Conservation (phyloP, 1,140 invertebrate species). For the Diuraphis noxia region DNA sequence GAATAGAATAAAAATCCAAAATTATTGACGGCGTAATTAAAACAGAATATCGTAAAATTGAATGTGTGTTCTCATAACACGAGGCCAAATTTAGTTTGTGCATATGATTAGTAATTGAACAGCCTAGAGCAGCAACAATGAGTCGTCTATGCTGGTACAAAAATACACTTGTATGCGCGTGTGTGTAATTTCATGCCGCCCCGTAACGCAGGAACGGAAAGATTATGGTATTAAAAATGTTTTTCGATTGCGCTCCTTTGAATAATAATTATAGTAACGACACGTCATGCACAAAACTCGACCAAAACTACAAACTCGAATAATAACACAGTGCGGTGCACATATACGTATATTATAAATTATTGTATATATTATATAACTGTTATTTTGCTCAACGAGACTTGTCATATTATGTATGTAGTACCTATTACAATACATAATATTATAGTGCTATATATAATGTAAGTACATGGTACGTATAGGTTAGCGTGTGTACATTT, state of each 20-base stretch:
- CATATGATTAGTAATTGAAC: background rate
- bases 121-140: background rate
- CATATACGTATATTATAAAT: background rate
- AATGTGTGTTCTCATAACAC: background rate
- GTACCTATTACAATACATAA: background rate
- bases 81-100: constrained; percentile 4
- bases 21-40: background rate
- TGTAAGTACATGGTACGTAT: background rate
- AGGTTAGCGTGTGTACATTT: background rate
- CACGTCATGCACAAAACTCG: background rate
- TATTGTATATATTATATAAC: background rate
- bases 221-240: background rate
- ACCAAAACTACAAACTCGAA: too few relatives aligned
- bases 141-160: background rate
- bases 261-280: background rate
- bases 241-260: background rate
- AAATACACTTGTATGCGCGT: background rate
- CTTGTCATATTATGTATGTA: background rate
- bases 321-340: background rate
- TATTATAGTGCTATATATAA: background rate
- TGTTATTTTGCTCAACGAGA: background rate
- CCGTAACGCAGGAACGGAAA: background rate
- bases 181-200: background rate
- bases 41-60: background rate
- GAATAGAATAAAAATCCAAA: background rate